A percentile compares a stretch with the other conserved stretches of the same genome.
Evolutionary conservation across 92 coral and sea anemone species (phyloP).

Genomic region (Actinernus sp.): DNA sequence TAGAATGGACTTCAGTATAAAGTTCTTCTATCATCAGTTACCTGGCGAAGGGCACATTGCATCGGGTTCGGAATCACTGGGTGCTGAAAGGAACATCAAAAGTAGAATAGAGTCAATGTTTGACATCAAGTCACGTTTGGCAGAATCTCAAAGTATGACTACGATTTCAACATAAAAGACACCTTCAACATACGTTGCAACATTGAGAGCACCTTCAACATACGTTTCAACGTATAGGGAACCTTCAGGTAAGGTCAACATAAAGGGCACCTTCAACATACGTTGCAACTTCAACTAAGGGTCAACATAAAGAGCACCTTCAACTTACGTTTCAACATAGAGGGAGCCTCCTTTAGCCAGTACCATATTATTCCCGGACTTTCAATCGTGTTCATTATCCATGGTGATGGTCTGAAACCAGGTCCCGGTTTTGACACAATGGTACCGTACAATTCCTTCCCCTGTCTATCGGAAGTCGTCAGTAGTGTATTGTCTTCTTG

Average conservation of each 20-base stretch:
- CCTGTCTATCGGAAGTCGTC: conserved; percentile 80
- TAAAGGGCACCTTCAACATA: too few relatives aligned
- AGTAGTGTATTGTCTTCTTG: conserved; percentile 66
- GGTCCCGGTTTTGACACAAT: conserved; percentile 66
- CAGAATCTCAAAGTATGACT: too few relatives aligned
- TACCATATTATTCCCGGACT: conserved; percentile 94
- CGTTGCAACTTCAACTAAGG: too few relatives aligned
- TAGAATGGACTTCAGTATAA: not conserved
- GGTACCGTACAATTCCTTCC: conserved; percentile 81
- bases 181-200: too few relatives aligned
- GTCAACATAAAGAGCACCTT: not conserved
- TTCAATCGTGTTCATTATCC: conserved; percentile 75
- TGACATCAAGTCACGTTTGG: not conserved
- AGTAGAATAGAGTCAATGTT: not conserved
- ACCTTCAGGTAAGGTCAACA: too few relatives aligned
- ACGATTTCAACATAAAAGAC: too few relatives aligned
- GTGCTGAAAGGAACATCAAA: conserved; percentile 39
- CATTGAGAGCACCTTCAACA: not conserved
- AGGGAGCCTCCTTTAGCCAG: conserved; percentile 95
- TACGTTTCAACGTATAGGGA: conserved; percentile 74
- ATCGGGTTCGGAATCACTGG: conserved; percentile 68
- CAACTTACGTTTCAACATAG: conserved; percentile 63
- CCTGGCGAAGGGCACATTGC: conserved; percentile 95
- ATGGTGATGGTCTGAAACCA: conserved; percentile 67
- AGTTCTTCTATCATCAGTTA: not conserved